A percentile compares a stretch with the other conserved stretches of the same genome.
These are phyloP conservation scores for Candidula unifasciata DNA, from an alignment of 2,888 invertebrate genomes.

Conservation along the genomic window DNA sequence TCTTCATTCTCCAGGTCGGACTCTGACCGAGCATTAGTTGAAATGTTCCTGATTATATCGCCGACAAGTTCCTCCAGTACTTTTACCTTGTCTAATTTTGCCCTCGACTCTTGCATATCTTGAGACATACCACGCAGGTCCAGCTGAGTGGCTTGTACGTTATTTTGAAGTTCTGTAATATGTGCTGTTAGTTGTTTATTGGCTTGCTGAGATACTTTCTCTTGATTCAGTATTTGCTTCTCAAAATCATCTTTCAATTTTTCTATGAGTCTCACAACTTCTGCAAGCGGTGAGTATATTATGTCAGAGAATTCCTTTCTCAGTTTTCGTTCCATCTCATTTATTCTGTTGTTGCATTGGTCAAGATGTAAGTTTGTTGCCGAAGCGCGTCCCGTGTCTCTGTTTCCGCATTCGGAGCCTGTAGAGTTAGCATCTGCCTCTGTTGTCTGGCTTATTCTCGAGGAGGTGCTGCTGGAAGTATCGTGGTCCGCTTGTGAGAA, in stretches of 20 bases:
- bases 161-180: conserved; percentile 43
- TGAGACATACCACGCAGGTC: conserved; percentile 52
- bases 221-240: conserved; percentile 50
- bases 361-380: conserved; percentile 44
- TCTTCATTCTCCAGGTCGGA: conserved; percentile 45
- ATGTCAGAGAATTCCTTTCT: conserved; percentile 50
- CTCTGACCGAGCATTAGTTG: neutral
- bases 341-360: conserved; percentile 17
- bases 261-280: conserved; percentile 48
- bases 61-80: conserved; percentile 47
- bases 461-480: conserved; percentile 4
- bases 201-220: conserved; percentile 33
- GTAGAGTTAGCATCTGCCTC: conserved; percentile 6
- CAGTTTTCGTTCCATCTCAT: conserved; percentile 52
- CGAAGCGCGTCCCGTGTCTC: neutral
- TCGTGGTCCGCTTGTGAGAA: neutral
- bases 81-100: conserved; percentile 42
- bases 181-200: conserved; percentile 16
- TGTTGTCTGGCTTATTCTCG: neutral
- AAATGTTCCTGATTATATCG: conserved; percentile 56
- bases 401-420: no score
- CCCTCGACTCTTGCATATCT: conserved; percentile 47
- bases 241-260: conserved; percentile 49
- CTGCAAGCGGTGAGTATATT: conserved; percentile 48
- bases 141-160: conserved; percentile 40